These are phyloP conservation scores for Rostratula benghalensis DNA, from an alignment of 2,113 vertebrate genomes.

Conservation along the genomic window DNA sequence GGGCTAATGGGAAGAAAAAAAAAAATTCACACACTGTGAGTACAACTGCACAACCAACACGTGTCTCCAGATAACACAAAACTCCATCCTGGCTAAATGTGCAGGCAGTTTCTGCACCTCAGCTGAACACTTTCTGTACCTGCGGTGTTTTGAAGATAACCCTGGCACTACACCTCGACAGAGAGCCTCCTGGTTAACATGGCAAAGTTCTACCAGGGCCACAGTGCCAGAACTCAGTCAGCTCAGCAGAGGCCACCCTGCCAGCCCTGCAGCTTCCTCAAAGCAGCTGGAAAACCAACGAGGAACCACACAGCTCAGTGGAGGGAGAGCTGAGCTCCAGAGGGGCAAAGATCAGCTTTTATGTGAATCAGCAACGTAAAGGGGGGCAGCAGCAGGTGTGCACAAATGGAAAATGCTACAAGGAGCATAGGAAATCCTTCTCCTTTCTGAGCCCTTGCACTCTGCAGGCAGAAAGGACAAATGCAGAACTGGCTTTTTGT, in stretches of 20 bases:
- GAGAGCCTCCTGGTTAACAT: neutral
- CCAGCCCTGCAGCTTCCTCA: neutral
- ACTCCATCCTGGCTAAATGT: neutral
- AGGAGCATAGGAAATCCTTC: neutral
- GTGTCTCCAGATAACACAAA: neutral
- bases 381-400: neutral
- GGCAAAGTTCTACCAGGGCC: neutral
- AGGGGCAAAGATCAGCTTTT: neutral
- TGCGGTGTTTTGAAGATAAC: neutral
- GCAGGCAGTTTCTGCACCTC: neutral
- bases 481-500: neutral
- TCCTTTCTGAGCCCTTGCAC: neutral
- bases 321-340: neutral
- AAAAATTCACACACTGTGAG: neutral
- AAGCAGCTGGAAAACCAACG: neutral
- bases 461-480: neutral
- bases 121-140: neutral
- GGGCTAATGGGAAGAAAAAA: neutral
- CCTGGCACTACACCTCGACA: neutral
- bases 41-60: neutral
- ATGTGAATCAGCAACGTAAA: accelerated
- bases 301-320: neutral
- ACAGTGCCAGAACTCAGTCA: neutral
- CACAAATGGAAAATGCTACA: neutral
- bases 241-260: neutral